phyloP scores from a whole-genome alignment of 64 coral and sea anemone species.

The Dendrophyllia cribrosa region DNA sequence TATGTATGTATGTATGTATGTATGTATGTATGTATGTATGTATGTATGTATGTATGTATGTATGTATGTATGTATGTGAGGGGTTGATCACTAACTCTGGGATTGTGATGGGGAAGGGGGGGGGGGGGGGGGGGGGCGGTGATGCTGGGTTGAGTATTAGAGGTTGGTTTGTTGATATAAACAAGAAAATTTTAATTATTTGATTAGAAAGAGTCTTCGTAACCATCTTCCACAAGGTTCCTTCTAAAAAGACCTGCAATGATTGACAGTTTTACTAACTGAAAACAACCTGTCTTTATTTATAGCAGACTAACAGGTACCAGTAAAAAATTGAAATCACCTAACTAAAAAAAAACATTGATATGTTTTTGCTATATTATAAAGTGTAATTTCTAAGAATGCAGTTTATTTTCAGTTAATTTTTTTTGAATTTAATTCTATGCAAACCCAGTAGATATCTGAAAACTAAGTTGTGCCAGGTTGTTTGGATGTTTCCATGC shows the following conservation, averaged over 20 bases:
- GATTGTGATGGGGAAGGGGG: too few relatives aligned
- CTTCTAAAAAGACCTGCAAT: neutral
- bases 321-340: neutral
- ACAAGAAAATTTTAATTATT: neutral
- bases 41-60: neutral
- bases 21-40: too few relatives aligned
- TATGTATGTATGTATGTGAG: too few relatives aligned
- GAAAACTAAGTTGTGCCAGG: neutral
- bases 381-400: neutral
- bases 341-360: neutral
- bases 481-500: neutral
- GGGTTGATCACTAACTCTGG: too few relatives aligned
- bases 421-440: neutral
- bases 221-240: neutral
- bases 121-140: too few relatives aligned
- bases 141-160: too few relatives aligned
- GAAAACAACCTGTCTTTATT: slow-evolving; percentile 11
- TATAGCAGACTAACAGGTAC: slow-evolving; percentile 7
- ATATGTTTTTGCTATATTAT: neutral
- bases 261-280: neutral
- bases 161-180: too few relatives aligned
- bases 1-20: too few relatives aligned
- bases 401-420: neutral
- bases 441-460: neutral
- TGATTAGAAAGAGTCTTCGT: neutral